A percentile compares a stretch with the other conserved stretches of the same genome.
These are phyloP conservation scores for Drosophila limbata DNA, from an alignment of 2,888 invertebrate species.

Conservation along the genomic window DNA sequence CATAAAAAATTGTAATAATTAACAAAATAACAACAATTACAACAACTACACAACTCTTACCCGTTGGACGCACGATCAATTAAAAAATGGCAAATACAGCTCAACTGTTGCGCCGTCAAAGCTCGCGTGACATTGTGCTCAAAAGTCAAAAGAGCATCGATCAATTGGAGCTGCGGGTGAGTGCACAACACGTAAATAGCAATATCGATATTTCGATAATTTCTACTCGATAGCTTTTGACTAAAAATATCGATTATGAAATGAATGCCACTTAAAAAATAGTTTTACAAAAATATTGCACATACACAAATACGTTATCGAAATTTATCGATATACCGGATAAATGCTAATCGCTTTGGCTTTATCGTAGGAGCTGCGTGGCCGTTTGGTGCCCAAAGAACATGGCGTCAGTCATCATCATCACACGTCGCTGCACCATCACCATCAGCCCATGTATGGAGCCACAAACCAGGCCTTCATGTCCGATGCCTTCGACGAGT, in stretches of 20 bases:
- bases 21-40: slow-evolving; percentile 5
- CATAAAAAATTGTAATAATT: not conserved
- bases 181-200: slow-evolving; percentile 28
- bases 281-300: not conserved
- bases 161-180: slow-evolving; percentile 93
- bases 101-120: slow-evolving; percentile 94
- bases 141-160: slow-evolving; percentile 91
- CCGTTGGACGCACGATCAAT: slow-evolving; percentile 25
- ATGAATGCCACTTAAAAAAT: no score
- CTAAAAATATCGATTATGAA: no score
- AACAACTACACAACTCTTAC: slow-evolving; percentile 30
- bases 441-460: slow-evolving; percentile 89
- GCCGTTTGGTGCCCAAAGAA: slow-evolving; percentile 90
- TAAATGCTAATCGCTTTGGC: not conserved
- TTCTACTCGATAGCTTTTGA: no score
- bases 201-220: no score
- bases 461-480: slow-evolving; percentile 94
- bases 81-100: slow-evolving; percentile 93
- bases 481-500: slow-evolving; percentile 84
- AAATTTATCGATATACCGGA: not conserved
- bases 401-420: slow-evolving; percentile 88
- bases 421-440: slow-evolving; percentile 75
- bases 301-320: not conserved
- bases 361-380: slow-evolving; percentile 89
- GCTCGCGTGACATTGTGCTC: slow-evolving; percentile 91